Evolutionary conservation across 2,113 vertebrate genomes (phyloP).

Genomic region (Apodemus speciosus): DNA sequence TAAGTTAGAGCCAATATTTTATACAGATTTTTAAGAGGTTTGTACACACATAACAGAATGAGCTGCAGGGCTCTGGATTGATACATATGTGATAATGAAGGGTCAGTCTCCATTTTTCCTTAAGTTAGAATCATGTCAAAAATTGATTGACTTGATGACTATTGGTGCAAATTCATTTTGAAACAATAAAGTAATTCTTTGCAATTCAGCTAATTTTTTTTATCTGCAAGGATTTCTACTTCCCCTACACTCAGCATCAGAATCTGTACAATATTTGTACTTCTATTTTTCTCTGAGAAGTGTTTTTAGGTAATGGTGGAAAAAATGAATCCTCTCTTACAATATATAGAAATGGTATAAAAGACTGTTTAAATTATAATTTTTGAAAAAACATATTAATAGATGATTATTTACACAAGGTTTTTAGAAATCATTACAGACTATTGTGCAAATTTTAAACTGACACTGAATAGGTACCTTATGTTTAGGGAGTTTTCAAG

Average conservation of each 20-base stretch:
- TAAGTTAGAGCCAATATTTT: background rate
- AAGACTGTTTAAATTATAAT: constrained; percentile 54
- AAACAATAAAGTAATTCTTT: background rate
- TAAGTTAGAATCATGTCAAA: background rate
- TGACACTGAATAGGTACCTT: constrained; percentile 49
- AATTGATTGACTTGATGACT: background rate
- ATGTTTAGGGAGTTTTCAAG: constrained; percentile 57
- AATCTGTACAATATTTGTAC: constrained; percentile 48
- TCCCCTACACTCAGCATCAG: background rate
- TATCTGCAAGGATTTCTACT: constrained; percentile 26
- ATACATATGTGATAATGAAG: background rate
- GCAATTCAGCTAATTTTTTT: constrained; percentile 50
- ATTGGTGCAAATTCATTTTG: background rate
- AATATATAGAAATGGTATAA: constrained; percentile 45
- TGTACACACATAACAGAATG: background rate
- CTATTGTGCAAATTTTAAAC: constrained; percentile 45
- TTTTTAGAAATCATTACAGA: constrained; percentile 57
- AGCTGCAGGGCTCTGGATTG: background rate
- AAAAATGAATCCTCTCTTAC: constrained; percentile 38
- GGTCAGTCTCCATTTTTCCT: background rate
- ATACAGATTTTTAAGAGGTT: background rate
- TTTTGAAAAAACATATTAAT: constrained; percentile 62
- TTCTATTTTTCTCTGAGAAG: constrained; percentile 59
- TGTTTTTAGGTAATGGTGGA: constrained; percentile 36
- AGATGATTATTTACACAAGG: constrained; percentile 64